These are phyloP conservation scores for Prunella himalayana DNA, from an alignment of 2,113 vertebrate species.

Conservation along the genomic window DNA sequence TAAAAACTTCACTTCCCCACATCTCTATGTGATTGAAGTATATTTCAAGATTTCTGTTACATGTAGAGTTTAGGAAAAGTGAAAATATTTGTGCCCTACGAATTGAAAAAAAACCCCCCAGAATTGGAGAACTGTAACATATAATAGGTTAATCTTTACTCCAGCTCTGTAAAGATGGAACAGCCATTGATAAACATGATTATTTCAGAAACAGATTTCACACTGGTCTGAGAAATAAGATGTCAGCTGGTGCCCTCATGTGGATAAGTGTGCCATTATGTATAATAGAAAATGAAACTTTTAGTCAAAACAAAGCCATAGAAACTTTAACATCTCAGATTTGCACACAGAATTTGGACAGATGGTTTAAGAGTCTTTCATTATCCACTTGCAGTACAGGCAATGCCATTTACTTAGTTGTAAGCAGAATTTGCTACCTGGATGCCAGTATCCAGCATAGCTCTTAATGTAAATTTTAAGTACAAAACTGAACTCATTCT, in stretches of 20 bases:
- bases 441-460: background rate
- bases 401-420: background rate
- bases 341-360: background rate
- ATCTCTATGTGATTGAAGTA: background rate
- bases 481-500: background rate
- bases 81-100: background rate
- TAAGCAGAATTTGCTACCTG: background rate
- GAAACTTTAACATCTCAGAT: background rate
- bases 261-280: conserved; percentile 48
- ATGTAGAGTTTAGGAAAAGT: background rate
- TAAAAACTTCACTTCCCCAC: background rate
- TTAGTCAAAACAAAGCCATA: background rate
- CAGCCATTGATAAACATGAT: background rate
- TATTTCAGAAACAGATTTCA: background rate
- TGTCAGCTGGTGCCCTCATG: conserved; percentile 70
- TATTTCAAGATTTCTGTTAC: background rate
- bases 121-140: background rate
- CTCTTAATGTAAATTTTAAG: background rate
- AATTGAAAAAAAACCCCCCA: background rate
- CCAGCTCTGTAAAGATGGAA: background rate
- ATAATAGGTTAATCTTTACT: background rate
- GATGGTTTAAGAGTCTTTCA: background rate
- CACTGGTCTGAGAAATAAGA: conserved; percentile 33
- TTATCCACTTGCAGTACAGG: background rate
- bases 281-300: background rate